Base-by-base conservation (phyloP, 2,888 invertebrate species). In the Boloria euphrosyne region DNA sequence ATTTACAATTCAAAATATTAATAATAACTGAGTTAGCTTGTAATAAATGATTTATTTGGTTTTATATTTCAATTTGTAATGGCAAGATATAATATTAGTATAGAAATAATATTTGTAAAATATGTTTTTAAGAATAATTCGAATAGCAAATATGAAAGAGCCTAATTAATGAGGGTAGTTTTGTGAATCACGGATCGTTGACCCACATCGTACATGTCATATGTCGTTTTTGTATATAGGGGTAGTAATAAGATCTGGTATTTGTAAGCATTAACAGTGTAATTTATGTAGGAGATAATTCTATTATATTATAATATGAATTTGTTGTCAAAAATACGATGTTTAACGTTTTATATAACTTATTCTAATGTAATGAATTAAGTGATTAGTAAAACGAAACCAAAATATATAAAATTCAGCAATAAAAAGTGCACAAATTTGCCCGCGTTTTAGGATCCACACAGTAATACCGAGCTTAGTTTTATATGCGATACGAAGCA, bases 141-240 rank as follows among this genome's bases (percentile, higher is more conserved):
- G 27, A 46, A 16, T 22, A 27, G 27, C 49, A 31, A 59, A 49
- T 59, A 27, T 31, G 27, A 18, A 47, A 22, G 10, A 13, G 10
- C 14, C 31, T 13, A 50, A 4, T 16, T 54, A 49, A 55, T 16
- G 27, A 49, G 85, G 84, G 83, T 84, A 82, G 84, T 83, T 85
- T 78, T 75, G 77, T 84, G 84, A 87, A 82, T 85, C 83, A 82
- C 82, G 77, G 85, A 83, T 78, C 83, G 76, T 76, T 79, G 83
- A 83, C 84, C 83, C 71, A 78, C 78, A 70, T 67, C 81, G 75
- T 38, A 82, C 82, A 85, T 82, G 78, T 66, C 59, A 55, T 60
- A 31, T 31, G 31, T 10, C 31, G 31, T 10, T 31, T 27, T 31
- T 31, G 31, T 31, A 31, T 31, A 31, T 31, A 31, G 31, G 7